Percentiles rank a stretch among this genome's conserved stretches.
These are phyloP conservation scores for Peromyscus polionotus DNA, from an alignment of 2,113 vertebrate species.

Conservation along the genomic window DNA sequence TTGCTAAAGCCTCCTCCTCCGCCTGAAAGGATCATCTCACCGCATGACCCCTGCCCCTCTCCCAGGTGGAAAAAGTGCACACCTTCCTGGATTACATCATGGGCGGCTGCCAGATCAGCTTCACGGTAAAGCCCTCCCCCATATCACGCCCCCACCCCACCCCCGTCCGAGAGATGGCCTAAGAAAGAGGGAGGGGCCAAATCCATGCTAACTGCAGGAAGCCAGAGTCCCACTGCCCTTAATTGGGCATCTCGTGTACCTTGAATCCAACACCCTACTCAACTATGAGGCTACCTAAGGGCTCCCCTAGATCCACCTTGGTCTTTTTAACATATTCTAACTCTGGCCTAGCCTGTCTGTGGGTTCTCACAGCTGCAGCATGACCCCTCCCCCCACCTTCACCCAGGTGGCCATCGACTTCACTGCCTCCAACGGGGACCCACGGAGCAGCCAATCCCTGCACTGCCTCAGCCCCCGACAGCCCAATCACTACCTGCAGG, in stretches of 20 bases:
- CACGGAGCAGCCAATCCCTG: slow-evolving; percentile 83
- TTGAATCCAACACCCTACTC: not conserved
- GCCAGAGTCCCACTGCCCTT: not conserved
- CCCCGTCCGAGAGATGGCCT: no score
- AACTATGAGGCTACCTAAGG: not conserved
- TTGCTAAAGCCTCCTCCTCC: not conserved
- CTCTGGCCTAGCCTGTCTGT: not conserved
- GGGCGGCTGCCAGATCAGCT: slow-evolving; percentile 86
- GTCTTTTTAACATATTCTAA: not conserved
- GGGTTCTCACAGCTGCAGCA: not conserved
- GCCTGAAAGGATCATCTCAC: not conserved
- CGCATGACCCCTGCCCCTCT: not conserved
- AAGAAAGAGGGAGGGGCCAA: not conserved
- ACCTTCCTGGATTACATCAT: slow-evolving; percentile 86
- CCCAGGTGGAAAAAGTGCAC: slow-evolving; percentile 85
- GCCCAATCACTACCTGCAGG: slow-evolving; percentile 86
- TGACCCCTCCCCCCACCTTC: not conserved
- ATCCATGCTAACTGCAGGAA: not conserved
- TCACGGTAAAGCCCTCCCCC: slow-evolving; percentile 80
- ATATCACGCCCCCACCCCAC: no score
- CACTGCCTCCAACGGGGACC: slow-evolving; percentile 86
- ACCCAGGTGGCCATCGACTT: slow-evolving; percentile 86
- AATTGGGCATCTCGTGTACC: not conserved
- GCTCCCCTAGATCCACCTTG: not conserved
- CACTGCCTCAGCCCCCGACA: slow-evolving; percentile 85